phyloP scores from a whole-genome alignment of 2,888 invertebrate species.

The Dolichomitus sp. region DNA sequence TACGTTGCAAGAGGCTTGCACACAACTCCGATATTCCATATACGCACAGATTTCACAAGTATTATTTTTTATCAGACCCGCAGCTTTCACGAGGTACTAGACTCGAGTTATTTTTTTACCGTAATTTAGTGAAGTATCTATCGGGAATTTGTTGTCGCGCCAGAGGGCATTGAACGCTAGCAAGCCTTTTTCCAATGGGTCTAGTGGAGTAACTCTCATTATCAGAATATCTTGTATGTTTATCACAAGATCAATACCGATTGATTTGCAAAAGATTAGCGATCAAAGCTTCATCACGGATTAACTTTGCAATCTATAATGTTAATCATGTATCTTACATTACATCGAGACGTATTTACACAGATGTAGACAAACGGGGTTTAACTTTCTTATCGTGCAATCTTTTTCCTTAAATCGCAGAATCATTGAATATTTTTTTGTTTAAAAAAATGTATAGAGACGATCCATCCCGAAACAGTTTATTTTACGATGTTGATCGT shows the following conservation, averaged over 20 bases:
- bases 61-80: not conserved
- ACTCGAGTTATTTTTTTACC: not conserved
- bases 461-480: not conserved
- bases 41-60: too few species aligned
- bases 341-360: conserved; percentile 9
- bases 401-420: not conserved
- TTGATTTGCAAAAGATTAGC: conserved; percentile 25
- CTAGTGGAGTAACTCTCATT: conserved; percentile 3
- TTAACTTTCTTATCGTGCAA: conserved; percentile 22
- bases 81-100: not conserved
- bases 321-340: conserved; percentile 17
- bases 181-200: not conserved
- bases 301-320: conserved; percentile 27
- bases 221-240: conserved; percentile 2
- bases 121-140: conserved; percentile 1
- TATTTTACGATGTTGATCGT: not conserved
- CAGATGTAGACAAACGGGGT: not conserved
- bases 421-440: not conserved
- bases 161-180: conserved; percentile 25
- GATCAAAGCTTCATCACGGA: conserved; percentile 17
- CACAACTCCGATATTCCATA: too few species aligned
- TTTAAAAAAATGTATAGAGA: not conserved
- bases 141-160: not conserved
- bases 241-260: conserved; percentile 17
- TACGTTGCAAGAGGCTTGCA: too few species aligned